Evolutionary conservation across 2,797 vertebrate species (phyloP).

Genomic region (Euthynnus affinis): DNA sequence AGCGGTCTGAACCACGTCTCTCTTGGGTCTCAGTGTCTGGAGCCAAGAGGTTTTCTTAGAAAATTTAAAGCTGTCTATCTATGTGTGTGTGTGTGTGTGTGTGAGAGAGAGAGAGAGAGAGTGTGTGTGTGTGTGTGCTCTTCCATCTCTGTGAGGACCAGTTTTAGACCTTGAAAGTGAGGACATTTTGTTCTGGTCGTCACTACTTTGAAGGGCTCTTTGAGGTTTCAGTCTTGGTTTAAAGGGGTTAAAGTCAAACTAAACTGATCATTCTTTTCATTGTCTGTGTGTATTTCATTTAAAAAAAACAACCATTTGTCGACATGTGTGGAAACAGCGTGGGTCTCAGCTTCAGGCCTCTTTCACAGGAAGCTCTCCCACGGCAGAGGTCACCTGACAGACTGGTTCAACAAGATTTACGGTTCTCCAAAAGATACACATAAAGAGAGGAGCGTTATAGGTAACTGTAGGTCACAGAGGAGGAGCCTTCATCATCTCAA

Average conservation of each 20-base stretch:
- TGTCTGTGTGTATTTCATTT: too few species aligned
- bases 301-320: too few species aligned
- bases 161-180: constrained; percentile 1
- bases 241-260: background rate
- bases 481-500: too few species aligned
- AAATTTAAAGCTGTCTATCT: constrained; percentile 15
- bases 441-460: too few species aligned
- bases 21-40: constrained; percentile 25
- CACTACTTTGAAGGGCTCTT: background rate
- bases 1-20: constrained; percentile 42
- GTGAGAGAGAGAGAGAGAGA: background rate
- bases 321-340: too few species aligned
- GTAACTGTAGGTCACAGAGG: too few species aligned
- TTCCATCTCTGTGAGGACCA: constrained; percentile 12
- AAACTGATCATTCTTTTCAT: background rate
- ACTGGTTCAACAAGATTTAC: too few species aligned
- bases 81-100: constrained; percentile 10
- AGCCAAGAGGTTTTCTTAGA: constrained; percentile 9
- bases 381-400: too few species aligned
- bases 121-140: background rate
- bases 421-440: too few species aligned
- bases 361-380: too few species aligned
- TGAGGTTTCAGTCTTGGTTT: background rate
- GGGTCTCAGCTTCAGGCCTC: too few species aligned
- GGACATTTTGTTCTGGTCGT: constrained; percentile 18